Evolutionary conservation across 2,888 invertebrate genomes (phyloP).

Genomic region (Colostygia pectinataria): DNA sequence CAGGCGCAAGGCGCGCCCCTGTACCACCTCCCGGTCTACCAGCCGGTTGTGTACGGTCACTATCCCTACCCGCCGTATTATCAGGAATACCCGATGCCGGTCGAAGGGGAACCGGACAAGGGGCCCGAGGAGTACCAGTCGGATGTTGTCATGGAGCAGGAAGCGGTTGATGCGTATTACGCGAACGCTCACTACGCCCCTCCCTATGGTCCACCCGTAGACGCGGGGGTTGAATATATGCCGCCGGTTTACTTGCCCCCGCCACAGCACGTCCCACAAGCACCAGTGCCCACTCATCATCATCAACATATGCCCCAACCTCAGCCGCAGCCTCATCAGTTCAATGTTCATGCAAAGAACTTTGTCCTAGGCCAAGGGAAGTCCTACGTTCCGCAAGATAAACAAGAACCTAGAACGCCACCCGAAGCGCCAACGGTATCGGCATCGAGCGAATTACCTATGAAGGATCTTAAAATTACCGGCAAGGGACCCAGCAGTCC

Average conservation of each 20-base stretch:
- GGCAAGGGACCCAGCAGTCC: conserved; percentile 64
- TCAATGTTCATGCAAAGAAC: conserved; percentile 79
- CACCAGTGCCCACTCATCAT: conserved; percentile 58
- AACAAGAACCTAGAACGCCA: conserved; percentile 57
- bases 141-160: conserved; percentile 77
- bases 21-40: conserved; percentile 78
- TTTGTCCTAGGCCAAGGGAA: conserved; percentile 73
- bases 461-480: conserved; percentile 74
- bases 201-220: conserved; percentile 67
- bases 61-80: conserved; percentile 77
- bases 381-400: conserved; percentile 53
- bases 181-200: conserved; percentile 68
- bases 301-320: conserved; percentile 49
- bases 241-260: conserved; percentile 73
- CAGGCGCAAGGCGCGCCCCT: conserved; percentile 81
- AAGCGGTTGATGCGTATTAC: conserved; percentile 76
- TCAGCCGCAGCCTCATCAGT: conserved; percentile 68
- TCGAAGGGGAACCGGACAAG: conserved; percentile 73
- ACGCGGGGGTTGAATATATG: conserved; percentile 69
- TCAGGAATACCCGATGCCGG: conserved; percentile 71
- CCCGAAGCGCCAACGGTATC: conserved; percentile 49
- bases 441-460: conserved; percentile 59
- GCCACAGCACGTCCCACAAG: conserved; percentile 61
- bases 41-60: conserved; percentile 72
- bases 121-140: conserved; percentile 74